phyloP scores from a whole-genome alignment of 2,113 vertebrate species.

The Nothobranchius kuhntae region DNA sequence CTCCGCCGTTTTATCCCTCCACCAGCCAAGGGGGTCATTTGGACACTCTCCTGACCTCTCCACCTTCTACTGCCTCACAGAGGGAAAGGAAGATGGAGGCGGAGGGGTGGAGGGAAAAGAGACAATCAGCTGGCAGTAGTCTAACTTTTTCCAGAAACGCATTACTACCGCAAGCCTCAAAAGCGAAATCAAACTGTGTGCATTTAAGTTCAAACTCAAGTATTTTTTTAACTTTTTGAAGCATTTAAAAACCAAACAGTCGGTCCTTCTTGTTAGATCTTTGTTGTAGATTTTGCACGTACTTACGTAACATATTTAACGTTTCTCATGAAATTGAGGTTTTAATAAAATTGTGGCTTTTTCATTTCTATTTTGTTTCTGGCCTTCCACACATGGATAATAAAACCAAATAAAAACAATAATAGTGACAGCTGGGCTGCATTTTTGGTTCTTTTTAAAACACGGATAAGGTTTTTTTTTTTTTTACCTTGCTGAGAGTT shows the following conservation, averaged over 20 bases:
- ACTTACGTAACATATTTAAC: conserved; percentile 44
- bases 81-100: conserved; percentile 45
- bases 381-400: background rate
- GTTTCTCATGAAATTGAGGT: conserved; percentile 26
- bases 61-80: conserved; percentile 54
- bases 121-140: conserved; percentile 59
- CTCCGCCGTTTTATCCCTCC: conserved; percentile 34
- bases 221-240: conserved; percentile 16
- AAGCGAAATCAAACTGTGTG: background rate
- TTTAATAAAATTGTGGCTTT: conserved; percentile 30
- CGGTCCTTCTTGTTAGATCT: background rate
- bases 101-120: conserved; percentile 38
- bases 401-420: too few relatives aligned
- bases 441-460: too few relatives aligned
- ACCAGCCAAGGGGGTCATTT: conserved; percentile 66
- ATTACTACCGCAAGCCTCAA: conserved; percentile 5
- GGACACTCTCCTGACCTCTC: conserved; percentile 45
- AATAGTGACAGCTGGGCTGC: too few relatives aligned
- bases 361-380: background rate
- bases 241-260: background rate
- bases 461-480: too few relatives aligned
- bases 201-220: conserved; percentile 23
- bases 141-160: conserved; percentile 7
- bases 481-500: too few relatives aligned
- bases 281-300: conserved; percentile 35